phyloP scores from a whole-genome alignment of 2,888 invertebrate species.

The Amphipyra tragopoginis region DNA sequence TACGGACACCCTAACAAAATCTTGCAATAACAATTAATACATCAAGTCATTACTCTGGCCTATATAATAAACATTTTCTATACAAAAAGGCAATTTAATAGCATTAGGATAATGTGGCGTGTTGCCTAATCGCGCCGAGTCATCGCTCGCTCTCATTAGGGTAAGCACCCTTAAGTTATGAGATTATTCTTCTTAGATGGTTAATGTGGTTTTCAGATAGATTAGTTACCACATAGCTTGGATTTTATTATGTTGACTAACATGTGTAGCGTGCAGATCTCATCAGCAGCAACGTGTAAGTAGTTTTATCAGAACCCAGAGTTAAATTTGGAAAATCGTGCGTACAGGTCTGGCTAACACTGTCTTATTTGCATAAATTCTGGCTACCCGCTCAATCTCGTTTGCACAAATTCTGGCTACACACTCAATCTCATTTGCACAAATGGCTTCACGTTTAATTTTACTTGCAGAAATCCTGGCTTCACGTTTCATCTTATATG shows the following conservation, averaged over 20 bases:
- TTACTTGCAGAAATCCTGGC: too few species aligned
- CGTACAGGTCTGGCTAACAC: too few species aligned
- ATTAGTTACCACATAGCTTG: not conserved
- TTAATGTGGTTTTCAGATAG: not conserved
- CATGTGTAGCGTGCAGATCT: too few species aligned
- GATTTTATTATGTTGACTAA: not conserved
- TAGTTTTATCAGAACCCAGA: too few species aligned
- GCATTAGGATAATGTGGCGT: conserved; percentile 53
- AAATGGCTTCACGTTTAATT: too few species aligned
- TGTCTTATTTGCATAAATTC: too few species aligned
- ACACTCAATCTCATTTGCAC: too few species aligned
- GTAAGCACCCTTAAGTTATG: conserved; percentile 10
- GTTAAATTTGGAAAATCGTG: too few species aligned
- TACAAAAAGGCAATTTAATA: conserved; percentile 50
- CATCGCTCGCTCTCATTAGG: conserved; percentile 53
- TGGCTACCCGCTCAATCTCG: too few species aligned
- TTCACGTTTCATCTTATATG: too few species aligned
- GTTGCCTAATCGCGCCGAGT: conserved; percentile 49
- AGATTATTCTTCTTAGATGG: conserved; percentile 6
- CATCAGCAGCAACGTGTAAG: too few species aligned
- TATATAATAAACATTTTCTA: conserved; percentile 35
- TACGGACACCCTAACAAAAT: not conserved
- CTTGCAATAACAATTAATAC: conserved; percentile 22
- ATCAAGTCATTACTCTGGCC: conserved; percentile 29
- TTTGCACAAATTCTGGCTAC: too few species aligned